phyloP scores from a whole-genome alignment of 2,888 invertebrate species.

The Drosophila quinaria region DNA sequence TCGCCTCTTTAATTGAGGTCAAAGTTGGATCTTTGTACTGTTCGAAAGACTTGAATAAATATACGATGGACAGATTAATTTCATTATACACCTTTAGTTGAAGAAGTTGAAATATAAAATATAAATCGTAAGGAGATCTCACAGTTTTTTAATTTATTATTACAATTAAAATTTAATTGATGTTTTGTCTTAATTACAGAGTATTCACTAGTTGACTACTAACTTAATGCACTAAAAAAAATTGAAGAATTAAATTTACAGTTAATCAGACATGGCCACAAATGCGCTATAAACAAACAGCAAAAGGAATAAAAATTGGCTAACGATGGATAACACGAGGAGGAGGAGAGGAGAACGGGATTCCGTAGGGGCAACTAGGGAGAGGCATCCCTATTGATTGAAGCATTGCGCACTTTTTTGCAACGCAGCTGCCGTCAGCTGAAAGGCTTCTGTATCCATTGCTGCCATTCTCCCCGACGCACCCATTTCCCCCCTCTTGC shows the following conservation, averaged over 20 bases:
- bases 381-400: constrained; percentile 32
- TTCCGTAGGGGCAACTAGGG: background rate
- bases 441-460: constrained; percentile 35
- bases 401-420: constrained; percentile 50
- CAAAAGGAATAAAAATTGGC: constrained; percentile 48
- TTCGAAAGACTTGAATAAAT: background rate
- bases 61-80: too few species aligned
- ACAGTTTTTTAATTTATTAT: too few species aligned
- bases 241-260: constrained; percentile 74
- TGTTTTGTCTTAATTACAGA: background rate
- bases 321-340: constrained; percentile 53
- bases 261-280: constrained; percentile 82
- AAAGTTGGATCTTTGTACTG: background rate
- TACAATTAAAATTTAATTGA: too few species aligned
- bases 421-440: constrained; percentile 52
- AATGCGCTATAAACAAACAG: constrained; percentile 78
- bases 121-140: too few species aligned
- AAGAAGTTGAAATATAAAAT: too few species aligned
- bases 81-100: too few species aligned
- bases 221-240: constrained; percentile 18
- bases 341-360: background rate
- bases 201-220: constrained; percentile 9
- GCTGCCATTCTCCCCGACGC: background rate
- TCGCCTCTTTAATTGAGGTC: constrained; percentile 4
- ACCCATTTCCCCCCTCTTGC: background rate